Conservation (phyloP, 2,888 invertebrate genomes). For the Spilosoma lubricipeda region DNA sequence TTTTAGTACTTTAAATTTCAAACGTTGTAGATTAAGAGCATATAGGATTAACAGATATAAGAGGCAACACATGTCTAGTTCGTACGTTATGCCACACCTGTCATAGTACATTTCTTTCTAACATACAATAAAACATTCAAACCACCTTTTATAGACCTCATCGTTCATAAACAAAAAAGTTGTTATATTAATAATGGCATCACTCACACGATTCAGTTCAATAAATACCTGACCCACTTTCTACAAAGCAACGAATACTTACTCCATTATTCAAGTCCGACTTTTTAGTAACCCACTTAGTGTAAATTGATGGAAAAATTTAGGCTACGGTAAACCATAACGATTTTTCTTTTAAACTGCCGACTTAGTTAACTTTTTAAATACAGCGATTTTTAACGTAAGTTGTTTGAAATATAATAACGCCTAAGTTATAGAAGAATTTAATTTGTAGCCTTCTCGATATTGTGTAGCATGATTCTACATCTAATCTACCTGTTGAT, state of each 20-base stretch:
- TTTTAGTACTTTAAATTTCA: too few relatives aligned
- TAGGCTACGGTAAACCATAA: constrained; percentile 2
- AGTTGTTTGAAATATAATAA: constrained; percentile 13
- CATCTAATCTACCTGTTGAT: neutral
- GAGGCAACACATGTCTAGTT: too few relatives aligned
- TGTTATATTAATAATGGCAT: neutral
- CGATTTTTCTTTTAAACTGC: constrained; percentile 1
- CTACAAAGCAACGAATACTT: constrained; percentile 23
- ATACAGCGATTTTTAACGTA: constrained; percentile 9
- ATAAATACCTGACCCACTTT: constrained; percentile 41
- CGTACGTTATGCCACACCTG: neutral
- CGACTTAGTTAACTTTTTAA: constrained; percentile 12
- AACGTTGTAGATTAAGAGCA: too few relatives aligned
- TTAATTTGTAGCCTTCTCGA: neutral
- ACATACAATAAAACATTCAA: neutral
- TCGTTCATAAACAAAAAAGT: neutral
- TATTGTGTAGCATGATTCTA: neutral
- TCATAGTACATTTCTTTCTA: neutral
- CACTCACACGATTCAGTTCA: constrained; percentile 25
- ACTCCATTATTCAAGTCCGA: constrained; percentile 31
- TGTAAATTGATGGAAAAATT: neutral
- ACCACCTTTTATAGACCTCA: neutral
- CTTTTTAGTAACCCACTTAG: neutral
- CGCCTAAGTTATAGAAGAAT: neutral
- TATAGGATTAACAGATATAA: too few relatives aligned